Evolutionary conservation across 64 coral and sea anemone genomes (phyloP).

Genomic region (Montipora efflorescens): DNA sequence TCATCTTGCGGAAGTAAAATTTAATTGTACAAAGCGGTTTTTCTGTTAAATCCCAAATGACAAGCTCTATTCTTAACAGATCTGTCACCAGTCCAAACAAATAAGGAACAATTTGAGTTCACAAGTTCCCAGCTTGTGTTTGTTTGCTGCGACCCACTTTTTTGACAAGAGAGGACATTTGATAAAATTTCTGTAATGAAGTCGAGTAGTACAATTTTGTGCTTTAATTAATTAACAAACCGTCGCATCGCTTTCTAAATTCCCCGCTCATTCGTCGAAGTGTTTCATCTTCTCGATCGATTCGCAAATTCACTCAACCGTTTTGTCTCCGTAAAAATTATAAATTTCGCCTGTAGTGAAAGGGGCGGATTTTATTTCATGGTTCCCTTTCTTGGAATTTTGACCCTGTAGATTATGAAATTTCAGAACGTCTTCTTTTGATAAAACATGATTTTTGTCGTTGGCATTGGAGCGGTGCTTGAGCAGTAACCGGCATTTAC

Average conservation of each 20-base stretch:
- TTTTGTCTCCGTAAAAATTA: background rate
- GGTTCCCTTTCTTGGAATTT: background rate
- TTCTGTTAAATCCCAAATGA: background rate
- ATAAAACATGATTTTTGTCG: no score
- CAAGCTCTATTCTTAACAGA: background rate
- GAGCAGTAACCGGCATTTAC: no score
- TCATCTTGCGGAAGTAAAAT: constrained; percentile 23
- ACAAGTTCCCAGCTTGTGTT: background rate
- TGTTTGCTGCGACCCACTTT: background rate
- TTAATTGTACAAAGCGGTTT: background rate
- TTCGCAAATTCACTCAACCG: no score
- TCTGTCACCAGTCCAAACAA: constrained; percentile 1
- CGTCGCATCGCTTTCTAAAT: background rate
- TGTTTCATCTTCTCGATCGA: no score
- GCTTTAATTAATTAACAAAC: background rate
- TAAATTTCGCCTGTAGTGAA: background rate
- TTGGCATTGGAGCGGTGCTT: no score
- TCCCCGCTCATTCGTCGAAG: no score
- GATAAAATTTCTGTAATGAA: no score
- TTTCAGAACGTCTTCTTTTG: background rate
- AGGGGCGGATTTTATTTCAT: background rate
- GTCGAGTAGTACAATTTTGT: no score
- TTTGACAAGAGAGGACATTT: no score
- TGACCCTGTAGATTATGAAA: background rate
- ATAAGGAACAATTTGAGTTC: constrained; percentile 15